Percentiles rank a stretch among this genome's conserved stretches.
Evolutionary conservation across 2,888 invertebrate species (phyloP).

Genomic region (Erannis defoliaria): DNA sequence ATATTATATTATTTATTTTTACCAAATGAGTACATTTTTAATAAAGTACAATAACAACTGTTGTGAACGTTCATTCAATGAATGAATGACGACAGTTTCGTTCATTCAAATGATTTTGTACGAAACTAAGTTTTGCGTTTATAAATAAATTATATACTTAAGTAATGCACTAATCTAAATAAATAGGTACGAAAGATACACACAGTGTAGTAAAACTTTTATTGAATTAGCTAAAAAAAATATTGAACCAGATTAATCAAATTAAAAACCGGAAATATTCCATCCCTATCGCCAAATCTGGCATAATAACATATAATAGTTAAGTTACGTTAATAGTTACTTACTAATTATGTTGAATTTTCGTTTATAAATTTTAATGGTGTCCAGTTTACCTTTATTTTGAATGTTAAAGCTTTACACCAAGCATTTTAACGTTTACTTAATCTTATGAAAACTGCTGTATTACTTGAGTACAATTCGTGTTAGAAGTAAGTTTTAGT

Average conservation of each 20-base stretch:
- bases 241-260: neutral
- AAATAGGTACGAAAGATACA: neutral
- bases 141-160: neutral
- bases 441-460: slow-evolving; percentile 12
- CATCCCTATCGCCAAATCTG: neutral
- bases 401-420: slow-evolving; percentile 2
- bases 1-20: no score
- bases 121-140: neutral
- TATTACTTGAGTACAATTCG: neutral
- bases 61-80: neutral
- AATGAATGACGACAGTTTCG: neutral
- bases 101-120: neutral
- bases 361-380: neutral
- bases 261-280: neutral
- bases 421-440: slow-evolving; percentile 4
- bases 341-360: neutral
- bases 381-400: neutral
- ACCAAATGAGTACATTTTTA: no score
- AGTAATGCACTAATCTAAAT: slow-evolving; percentile 8
- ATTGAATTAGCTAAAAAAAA: neutral
- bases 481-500: neutral
- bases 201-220: neutral
- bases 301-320: neutral
- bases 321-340: neutral
- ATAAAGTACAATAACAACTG: neutral